Evolutionary conservation across 2,888 invertebrate species (phyloP).

Genomic region (Schizotus pectinicornis): DNA sequence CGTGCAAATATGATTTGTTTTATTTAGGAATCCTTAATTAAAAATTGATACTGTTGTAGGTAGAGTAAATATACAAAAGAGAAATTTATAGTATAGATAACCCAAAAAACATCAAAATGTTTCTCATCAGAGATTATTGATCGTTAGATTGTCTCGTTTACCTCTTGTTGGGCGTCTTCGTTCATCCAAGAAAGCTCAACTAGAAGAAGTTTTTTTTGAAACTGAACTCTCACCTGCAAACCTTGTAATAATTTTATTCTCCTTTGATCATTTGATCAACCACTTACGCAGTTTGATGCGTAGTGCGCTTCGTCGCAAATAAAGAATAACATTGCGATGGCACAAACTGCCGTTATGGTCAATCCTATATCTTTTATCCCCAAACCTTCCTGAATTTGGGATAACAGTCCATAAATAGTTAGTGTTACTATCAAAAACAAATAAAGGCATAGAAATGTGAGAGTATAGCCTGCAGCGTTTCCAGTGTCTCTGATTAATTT

Average conservation of each 20-base stretch:
- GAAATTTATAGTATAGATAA: background rate
- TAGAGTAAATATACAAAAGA: background rate
- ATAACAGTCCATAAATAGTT: constrained; percentile 76
- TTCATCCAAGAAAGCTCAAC: constrained; percentile 80
- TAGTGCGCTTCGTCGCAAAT: constrained; percentile 78
- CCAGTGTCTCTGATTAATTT: constrained; percentile 72
- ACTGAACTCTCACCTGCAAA: constrained; percentile 69
- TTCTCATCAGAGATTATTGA: background rate
- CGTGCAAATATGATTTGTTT: too few species aligned
- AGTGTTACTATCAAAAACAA: constrained; percentile 75
- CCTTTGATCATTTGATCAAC: constrained; percentile 40
- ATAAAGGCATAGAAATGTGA: constrained; percentile 72
- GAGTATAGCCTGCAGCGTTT: constrained; percentile 70
- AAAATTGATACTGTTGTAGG: too few species aligned
- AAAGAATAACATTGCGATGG: constrained; percentile 71
- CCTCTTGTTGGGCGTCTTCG: constrained; percentile 75
- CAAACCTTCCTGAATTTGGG: constrained; percentile 75
- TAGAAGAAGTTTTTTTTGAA: constrained; percentile 75
- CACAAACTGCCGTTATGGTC: constrained; percentile 70
- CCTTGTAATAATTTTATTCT: background rate
- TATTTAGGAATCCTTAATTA: too few species aligned
- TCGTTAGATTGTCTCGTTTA: constrained; percentile 35
- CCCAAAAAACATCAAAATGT: background rate
- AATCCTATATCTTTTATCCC: constrained; percentile 76
- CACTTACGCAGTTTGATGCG: constrained; percentile 72